Evolutionary conservation across 2,797 vertebrate species (phyloP).

Genomic region (Lophura swinhoii): DNA sequence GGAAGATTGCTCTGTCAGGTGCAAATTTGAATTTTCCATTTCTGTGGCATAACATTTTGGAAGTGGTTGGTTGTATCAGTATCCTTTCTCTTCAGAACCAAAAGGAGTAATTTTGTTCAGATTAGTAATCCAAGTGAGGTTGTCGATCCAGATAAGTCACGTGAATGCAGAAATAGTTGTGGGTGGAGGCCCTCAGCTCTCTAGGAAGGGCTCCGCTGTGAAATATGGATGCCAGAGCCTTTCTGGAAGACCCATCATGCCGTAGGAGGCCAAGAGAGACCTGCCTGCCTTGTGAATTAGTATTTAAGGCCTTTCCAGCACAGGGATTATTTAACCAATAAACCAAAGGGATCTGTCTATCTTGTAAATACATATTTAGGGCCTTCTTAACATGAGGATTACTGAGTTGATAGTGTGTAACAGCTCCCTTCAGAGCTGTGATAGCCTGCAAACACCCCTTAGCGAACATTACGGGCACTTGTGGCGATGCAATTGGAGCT

Average conservation of each 20-base stretch:
- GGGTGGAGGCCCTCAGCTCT: background rate
- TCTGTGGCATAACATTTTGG: background rate
- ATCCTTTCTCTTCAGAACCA: background rate
- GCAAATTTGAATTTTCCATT: background rate
- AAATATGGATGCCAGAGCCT: background rate
- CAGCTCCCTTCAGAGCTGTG: constrained; percentile 55
- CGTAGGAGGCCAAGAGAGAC: background rate
- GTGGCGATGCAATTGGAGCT: background rate
- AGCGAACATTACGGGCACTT: background rate
- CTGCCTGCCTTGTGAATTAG: background rate
- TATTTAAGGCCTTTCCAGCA: constrained; percentile 37
- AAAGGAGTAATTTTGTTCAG: background rate
- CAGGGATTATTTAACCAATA: constrained; percentile 36
- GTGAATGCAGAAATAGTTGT: background rate
- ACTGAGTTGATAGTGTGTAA: constrained; percentile 53
- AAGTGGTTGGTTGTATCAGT: background rate
- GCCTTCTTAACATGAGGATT: constrained; percentile 50
- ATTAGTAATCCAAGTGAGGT: background rate
- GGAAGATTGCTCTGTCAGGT: background rate
- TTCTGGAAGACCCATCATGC: background rate
- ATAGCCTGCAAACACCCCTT: constrained; percentile 16
- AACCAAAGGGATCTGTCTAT: constrained; percentile 53
- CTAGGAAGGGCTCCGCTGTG: background rate
- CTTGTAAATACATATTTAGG: constrained; percentile 60
- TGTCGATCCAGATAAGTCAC: background rate